Base-by-base conservation (phyloP, 1,140 invertebrate species). In the Aleiodes sp. region DNA sequence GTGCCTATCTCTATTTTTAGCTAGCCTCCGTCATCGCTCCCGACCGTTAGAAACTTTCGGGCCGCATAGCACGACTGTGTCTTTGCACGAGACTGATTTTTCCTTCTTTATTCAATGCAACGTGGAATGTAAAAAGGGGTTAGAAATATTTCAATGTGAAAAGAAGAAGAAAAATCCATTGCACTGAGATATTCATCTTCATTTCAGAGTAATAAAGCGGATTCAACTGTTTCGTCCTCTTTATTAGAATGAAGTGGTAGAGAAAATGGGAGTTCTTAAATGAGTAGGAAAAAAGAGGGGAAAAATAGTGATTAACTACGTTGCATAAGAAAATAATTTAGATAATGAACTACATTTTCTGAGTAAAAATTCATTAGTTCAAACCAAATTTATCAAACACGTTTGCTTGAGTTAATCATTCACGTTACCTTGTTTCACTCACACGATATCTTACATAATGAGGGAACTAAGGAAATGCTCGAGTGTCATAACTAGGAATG, bases 1-100 rank as follows among this genome's bases (percentile, higher is more conserved):
- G 31, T 62, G 31, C 33, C 33, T 62, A 39, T 37, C 59, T 61
- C 59, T 61, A 61, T 61, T 61, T 61, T 61, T 61, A 35, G 33
- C 59, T 35, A 21, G 29, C 59, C 33, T 61, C 59, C 59, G 59
- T 61, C 59, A 61, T 61, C 59, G 33, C 46, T 24, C 14, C 31
- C 59, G 59, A n/a, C 33, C 31, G 59, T 35, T 33, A 61, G 59
- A 61, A 33, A 35, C 31, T 61, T 61, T 35, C 19, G 59, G 21
- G 29, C 59, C 16, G 33, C 59, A 61, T 61, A 61, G 8, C 59
- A 37, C 33, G 16, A 4, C 1, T 37, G 4, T 35, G 16, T 61
- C 29, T 21, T 2, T 33, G 10, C 31, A 33, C 21, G 33, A 33
- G 59, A 61, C 59, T 35, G 59, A 52, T 52, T 52, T 52, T 52